These are phyloP conservation scores for Cryptocephalus moraei DNA, from an alignment of 2,888 invertebrate species.

Conservation along the genomic window DNA sequence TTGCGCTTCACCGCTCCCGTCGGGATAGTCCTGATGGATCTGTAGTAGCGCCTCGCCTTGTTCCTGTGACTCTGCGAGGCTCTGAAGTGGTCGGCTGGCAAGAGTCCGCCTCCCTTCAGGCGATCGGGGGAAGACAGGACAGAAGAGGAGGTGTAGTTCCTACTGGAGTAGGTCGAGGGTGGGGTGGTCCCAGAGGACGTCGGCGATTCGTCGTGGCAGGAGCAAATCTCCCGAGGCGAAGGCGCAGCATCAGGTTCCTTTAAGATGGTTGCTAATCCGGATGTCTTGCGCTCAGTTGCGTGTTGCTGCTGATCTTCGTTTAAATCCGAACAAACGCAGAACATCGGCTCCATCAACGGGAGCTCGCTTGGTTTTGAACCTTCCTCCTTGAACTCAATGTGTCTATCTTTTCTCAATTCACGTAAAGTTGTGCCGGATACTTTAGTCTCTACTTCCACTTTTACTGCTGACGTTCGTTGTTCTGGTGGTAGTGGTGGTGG, in stretches of 20 bases:
- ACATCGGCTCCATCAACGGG: background rate
- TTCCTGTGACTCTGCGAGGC: background rate
- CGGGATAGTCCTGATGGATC: background rate
- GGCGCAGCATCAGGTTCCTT: no score
- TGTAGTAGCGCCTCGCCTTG: background rate
- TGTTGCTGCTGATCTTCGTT: background rate
- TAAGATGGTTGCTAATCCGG: no score
- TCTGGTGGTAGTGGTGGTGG: background rate
- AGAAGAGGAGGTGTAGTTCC: background rate
- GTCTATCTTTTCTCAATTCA: no score
- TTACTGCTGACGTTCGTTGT: background rate
- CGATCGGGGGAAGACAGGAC: background rate
- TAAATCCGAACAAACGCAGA: background rate
- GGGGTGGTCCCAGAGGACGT: no score
- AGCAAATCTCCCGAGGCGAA: no score
- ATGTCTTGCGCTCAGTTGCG: background rate
- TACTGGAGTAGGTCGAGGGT: background rate
- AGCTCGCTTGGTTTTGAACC: background rate
- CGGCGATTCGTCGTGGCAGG: no score
- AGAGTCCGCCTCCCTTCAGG: no score
- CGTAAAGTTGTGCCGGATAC: no score
- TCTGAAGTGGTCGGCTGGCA: no score
- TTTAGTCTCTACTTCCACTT: no score
- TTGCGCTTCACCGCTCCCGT: background rate
- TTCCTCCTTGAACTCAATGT: background rate